Conservation (phyloP, 2,888 invertebrate genomes). For the Drosophila multiciliata region DNA sequence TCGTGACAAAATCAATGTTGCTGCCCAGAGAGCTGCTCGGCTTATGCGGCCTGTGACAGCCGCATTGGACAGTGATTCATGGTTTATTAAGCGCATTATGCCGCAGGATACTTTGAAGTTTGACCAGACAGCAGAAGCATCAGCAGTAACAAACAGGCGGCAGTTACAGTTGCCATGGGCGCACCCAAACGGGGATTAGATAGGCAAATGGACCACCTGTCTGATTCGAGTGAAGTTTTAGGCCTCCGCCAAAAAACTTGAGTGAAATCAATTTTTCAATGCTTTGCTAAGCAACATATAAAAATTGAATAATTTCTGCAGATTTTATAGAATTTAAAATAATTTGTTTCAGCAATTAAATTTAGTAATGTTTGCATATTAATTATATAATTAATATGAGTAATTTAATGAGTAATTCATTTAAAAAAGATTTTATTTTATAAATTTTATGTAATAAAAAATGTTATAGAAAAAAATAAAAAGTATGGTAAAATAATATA, state of each 20-base stretch:
- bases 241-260: neutral
- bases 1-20: slow-evolving; percentile 82
- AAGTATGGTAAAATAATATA: neutral
- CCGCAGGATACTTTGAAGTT: slow-evolving; percentile 82
- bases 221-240: neutral
- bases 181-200: neutral
- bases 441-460: no score
- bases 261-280: neutral
- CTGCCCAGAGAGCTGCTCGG: slow-evolving; percentile 43
- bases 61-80: slow-evolving; percentile 82
- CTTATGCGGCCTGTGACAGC: slow-evolving; percentile 53
- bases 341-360: neutral
- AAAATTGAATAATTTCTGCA: neutral
- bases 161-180: slow-evolving; percentile 18
- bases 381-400: neutral
- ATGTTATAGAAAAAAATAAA: no score
- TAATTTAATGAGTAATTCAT: neutral
- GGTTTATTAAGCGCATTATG: slow-evolving; percentile 84
- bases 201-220: neutral
- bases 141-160: slow-evolving; percentile 6
- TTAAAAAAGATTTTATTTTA: neutral
- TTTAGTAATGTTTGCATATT: neutral
- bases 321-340: neutral
- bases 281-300: neutral
- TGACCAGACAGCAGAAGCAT: slow-evolving; percentile 32